Base-by-base conservation (phyloP, 1,140 invertebrate species). In the Aphelenchoides avenae region DNA sequence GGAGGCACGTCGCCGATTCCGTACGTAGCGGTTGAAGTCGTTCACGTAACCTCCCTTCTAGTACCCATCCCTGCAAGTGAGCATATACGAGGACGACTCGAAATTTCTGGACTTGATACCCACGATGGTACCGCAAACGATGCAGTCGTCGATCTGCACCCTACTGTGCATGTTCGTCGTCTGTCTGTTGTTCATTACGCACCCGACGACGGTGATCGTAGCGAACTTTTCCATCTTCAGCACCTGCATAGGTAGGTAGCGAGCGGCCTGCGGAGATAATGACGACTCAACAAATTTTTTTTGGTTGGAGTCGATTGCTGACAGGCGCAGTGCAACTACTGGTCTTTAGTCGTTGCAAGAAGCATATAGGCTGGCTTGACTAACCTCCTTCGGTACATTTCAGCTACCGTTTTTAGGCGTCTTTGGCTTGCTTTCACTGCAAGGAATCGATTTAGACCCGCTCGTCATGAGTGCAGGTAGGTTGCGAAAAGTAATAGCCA, bases 41-140 rank as follows among this genome's bases (percentile, higher is more conserved):
- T n/a, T n/a, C n/a, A n/a, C n/a, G n/a, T n/a, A n/a, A n/a, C n/a
- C n/a, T n/a, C n/a, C n/a, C n/a, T 68, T 72, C 34, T 26, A 69
- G 53, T 73, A 77, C 34, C 55, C 74, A 5, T 64, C 73, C 27
- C 43, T 75, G n/a, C 57, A 73, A 20, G 60, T 77, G 18, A 61
- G 56, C 43, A 57, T 75, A 13, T 75, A 39, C 36, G 66, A 59
- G 48, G 70, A 75, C 24, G 71, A 77, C 34, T 56, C 68, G 1
- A 77, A 75, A 51, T 77, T 64, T 73, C 47, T 75, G 22, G 72
- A 75, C 40, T 33, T 75, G 4, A 75, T 75, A 27, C 62, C 64
- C 11, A 72, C 70, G 37, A 69, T 73, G 68, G 53, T 64, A 29
- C 72, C 72, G 27, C 66, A 69, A 52, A 68, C 70, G 30, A 24